A percentile compares a stretch with the other conserved stretches of the same genome.
Conservation (phyloP, 2,113 vertebrate species). For the Setophaga petechia region DNA sequence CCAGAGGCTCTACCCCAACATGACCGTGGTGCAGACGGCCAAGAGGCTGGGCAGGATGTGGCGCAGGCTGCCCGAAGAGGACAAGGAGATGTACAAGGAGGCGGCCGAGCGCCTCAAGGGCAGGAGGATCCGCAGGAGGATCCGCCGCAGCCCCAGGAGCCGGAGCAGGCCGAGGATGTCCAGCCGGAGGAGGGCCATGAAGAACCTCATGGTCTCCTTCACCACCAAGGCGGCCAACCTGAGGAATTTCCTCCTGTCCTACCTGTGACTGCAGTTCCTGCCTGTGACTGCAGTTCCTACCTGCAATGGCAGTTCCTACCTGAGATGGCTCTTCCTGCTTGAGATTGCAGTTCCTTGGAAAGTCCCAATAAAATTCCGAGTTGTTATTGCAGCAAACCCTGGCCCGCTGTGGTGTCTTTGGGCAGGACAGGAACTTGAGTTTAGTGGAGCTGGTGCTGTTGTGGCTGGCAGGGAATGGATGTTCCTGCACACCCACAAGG, state of each 20-base stretch:
- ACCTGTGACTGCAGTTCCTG: not conserved
- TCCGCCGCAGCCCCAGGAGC: not conserved
- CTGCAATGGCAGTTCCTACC: rapidly evolving
- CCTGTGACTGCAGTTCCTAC: rapidly evolving
- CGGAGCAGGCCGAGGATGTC: not conserved
- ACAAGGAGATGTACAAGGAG: not conserved
- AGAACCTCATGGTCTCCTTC: not conserved
- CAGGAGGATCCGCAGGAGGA: not conserved
- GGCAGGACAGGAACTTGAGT: not conserved
- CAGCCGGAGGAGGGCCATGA: not conserved
- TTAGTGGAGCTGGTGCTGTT: rapidly evolving
- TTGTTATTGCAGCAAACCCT: not conserved
- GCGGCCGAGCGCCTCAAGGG: not conserved
- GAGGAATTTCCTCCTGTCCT: not conserved
- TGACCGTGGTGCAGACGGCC: not conserved
- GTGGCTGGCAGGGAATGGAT: not conserved
- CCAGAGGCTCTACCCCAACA: rapidly evolving
- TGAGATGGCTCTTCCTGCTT: not conserved
- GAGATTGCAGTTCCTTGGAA: not conserved
- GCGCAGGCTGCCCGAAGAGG: not conserved
- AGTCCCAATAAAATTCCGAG: not conserved
- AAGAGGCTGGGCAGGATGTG: not conserved
- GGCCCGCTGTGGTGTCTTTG: not conserved
- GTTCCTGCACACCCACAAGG: not conserved
- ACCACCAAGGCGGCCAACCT: not conserved